phyloP scores from a whole-genome alignment of 2,113 vertebrate genomes.

The Microtus montanus region DNA sequence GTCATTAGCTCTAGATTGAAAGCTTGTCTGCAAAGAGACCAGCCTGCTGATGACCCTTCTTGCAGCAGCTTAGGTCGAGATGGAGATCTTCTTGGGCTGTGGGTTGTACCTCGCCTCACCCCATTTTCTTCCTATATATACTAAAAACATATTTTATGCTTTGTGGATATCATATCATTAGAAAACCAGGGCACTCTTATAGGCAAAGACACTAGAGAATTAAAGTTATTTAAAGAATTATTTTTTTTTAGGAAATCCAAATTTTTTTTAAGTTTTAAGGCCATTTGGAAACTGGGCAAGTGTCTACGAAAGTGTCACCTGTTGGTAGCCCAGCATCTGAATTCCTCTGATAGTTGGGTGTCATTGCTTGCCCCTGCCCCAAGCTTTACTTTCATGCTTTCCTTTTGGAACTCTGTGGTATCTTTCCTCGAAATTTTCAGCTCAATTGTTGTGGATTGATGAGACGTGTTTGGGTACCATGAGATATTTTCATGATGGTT shows the following conservation, averaged over 20 bases:
- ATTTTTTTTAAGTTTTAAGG: neutral
- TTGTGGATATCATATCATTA: neutral
- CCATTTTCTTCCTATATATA: neutral
- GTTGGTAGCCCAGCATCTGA: neutral
- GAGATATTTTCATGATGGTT: neutral
- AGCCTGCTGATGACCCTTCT: neutral
- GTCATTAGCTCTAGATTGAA: too few relatives aligned
- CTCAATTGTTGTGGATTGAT: neutral
- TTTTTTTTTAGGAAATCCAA: neutral
- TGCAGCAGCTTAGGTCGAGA: neutral
- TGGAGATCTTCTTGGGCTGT: neutral
- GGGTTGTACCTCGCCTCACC: neutral
- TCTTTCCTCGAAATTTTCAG: neutral
- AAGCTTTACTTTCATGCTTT: neutral
- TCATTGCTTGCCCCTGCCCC: neutral
- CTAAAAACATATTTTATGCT: neutral
- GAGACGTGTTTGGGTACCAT: neutral
- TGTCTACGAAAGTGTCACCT: neutral
- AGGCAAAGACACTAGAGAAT: neutral
- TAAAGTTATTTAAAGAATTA: constrained; percentile 19
- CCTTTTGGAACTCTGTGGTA: neutral
- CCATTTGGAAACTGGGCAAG: neutral
- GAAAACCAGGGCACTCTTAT: neutral
- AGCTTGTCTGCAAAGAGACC: neutral
- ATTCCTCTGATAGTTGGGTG: neutral